These are phyloP conservation scores for Isurus oxyrinchus DNA, from an alignment of 2,113 vertebrate genomes.

Conservation along the genomic window DNA sequence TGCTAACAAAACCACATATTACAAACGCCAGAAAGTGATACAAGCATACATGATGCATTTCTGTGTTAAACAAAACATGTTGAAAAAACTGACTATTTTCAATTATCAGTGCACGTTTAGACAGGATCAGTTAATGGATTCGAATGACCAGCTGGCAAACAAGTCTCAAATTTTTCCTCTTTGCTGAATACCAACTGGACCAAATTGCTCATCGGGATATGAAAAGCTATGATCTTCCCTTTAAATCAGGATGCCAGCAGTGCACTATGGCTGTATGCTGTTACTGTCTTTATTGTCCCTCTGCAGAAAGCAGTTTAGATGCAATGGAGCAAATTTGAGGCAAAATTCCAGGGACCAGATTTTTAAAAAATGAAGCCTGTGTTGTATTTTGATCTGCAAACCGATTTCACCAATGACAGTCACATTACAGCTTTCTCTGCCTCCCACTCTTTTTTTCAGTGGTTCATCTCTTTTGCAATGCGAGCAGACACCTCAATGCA, in stretches of 20 bases:
- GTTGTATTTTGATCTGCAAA: constrained; percentile 1
- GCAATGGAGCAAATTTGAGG: neutral
- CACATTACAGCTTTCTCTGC: neutral
- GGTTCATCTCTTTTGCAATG: neutral
- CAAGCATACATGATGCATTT: neutral
- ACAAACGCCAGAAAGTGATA: constrained; percentile 3
- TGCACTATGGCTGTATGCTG: neutral
- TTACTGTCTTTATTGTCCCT: neutral
- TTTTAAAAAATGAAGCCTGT: neutral
- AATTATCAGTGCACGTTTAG: neutral
- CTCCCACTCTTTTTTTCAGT: neutral
- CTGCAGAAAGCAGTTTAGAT: neutral
- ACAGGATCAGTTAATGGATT: neutral
- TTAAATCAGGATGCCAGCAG: neutral
- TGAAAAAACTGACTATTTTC: neutral
- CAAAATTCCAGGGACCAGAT: neutral
- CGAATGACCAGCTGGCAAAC: neutral
- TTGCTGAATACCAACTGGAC: neutral
- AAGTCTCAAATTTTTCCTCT: neutral
- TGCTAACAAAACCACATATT: neutral
- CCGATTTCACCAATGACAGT: neutral
- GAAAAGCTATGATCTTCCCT: neutral
- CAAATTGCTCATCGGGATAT: neutral
- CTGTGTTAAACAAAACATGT: neutral
- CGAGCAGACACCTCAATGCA: neutral